These are phyloP conservation scores for Esox masquinongy DNA, from an alignment of 2,797 vertebrate genomes.

Conservation along the genomic window DNA sequence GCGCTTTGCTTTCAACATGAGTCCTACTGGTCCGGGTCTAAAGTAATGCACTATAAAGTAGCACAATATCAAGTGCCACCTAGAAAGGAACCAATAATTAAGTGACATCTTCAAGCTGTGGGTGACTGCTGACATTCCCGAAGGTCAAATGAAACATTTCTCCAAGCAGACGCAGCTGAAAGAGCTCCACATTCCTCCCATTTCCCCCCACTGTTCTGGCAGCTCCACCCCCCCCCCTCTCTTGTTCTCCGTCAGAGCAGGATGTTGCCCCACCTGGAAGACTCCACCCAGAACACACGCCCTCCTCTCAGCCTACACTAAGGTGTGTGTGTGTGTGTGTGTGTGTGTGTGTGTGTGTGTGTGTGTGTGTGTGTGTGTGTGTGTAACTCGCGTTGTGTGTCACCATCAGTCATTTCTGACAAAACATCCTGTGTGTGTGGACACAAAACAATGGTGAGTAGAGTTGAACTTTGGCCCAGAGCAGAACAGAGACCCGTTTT, in stretches of 20 bases:
- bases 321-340: constrained; percentile 19
- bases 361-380: constrained; percentile 10
- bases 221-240: neutral
- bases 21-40: too few relatives aligned
- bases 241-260: neutral
- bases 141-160: neutral
- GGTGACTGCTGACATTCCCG: constrained; percentile 1
- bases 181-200: neutral
- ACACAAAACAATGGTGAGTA: constrained; percentile 27
- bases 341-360: neutral
- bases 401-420: constrained; percentile 28
- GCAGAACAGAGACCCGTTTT: neutral
- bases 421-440: constrained; percentile 48
- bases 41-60: too few relatives aligned
- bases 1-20: too few relatives aligned
- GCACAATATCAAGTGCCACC: neutral
- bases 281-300: neutral
- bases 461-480: constrained; percentile 32
- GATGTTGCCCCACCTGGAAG: constrained; percentile 1
- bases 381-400: constrained; percentile 8
- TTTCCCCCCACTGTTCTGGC: neutral
- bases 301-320: neutral
- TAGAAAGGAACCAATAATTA: neutral
- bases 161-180: neutral
- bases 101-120: constrained; percentile 6